These are phyloP conservation scores for Argyrosomus regius DNA, from an alignment of 2,797 vertebrate species.

Conservation along the genomic window DNA sequence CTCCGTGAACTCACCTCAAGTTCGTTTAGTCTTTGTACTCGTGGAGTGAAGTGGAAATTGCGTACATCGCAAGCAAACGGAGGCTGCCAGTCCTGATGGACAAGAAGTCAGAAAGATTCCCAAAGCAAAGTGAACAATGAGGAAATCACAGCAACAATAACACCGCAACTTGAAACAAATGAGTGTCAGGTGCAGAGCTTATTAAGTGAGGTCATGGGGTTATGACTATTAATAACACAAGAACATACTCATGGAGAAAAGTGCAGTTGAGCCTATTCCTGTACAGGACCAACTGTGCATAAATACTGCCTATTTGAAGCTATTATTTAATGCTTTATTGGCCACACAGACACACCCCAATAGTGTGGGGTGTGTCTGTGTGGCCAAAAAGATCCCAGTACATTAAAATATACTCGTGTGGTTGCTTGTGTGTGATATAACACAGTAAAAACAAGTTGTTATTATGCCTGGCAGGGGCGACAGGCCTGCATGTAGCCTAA, in stretches of 20 bases:
- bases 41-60: conserved; percentile 96
- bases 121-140: background rate
- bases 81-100: conserved; percentile 96
- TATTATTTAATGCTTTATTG: background rate
- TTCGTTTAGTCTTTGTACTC: conserved; percentile 97
- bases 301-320: background rate
- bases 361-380: background rate
- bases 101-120: conserved; percentile 15
- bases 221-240: background rate
- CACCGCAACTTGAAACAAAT: background rate
- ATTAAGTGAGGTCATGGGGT: background rate
- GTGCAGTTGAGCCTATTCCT: background rate
- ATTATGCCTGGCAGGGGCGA: conserved; percentile 15
- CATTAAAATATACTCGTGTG: accelerated
- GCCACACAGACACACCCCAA: background rate
- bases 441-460: background rate
- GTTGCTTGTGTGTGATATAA: background rate
- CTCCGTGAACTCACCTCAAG: conserved; percentile 90
- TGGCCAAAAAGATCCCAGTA: background rate
- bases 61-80: conserved; percentile 98
- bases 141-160: conserved; percentile 3
- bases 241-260: background rate
- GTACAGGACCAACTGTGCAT: background rate
- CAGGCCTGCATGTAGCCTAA: conserved; percentile 47
- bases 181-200: background rate